Percentiles rank a stretch among this genome's conserved stretches.
phyloP scores from a whole-genome alignment of 2,113 vertebrate genomes.

The Colius striatus region DNA sequence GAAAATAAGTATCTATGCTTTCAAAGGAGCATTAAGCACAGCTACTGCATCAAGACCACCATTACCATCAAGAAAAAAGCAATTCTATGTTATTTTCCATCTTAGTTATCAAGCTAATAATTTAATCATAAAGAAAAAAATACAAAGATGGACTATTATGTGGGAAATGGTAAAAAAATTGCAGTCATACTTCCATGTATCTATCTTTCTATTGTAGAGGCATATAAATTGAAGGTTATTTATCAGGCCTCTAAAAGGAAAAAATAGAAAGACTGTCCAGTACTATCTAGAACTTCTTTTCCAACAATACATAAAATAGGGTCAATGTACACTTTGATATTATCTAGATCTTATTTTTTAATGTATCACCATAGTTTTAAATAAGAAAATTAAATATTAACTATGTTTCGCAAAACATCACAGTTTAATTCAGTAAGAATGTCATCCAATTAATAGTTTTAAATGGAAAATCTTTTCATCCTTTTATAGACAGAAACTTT shows the following conservation, averaged over 20 bases:
- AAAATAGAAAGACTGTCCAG: neutral
- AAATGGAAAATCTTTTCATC: neutral
- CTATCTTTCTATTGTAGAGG: neutral
- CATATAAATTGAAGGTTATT: neutral
- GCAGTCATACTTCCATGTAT: neutral
- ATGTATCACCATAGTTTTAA: neutral
- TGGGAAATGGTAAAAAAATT: neutral
- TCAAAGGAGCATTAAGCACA: neutral
- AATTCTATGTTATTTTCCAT: neutral
- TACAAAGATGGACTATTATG: neutral
- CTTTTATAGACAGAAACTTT: neutral
- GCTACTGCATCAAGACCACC: neutral
- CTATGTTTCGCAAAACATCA: neutral
- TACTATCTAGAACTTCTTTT: neutral
- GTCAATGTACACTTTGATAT: neutral
- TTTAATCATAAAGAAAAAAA: neutral
- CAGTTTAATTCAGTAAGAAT: neutral
- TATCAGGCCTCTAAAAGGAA: neutral
- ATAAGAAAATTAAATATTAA: neutral
- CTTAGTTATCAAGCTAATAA: neutral
- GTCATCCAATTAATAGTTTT: neutral
- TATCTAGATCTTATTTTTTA: neutral
- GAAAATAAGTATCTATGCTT: neutral
- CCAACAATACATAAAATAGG: neutral
- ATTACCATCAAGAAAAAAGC: neutral